Evolutionary conservation across 1,140 invertebrate genomes (phyloP).

Genomic region (Lordiphosa clarofinis): DNA sequence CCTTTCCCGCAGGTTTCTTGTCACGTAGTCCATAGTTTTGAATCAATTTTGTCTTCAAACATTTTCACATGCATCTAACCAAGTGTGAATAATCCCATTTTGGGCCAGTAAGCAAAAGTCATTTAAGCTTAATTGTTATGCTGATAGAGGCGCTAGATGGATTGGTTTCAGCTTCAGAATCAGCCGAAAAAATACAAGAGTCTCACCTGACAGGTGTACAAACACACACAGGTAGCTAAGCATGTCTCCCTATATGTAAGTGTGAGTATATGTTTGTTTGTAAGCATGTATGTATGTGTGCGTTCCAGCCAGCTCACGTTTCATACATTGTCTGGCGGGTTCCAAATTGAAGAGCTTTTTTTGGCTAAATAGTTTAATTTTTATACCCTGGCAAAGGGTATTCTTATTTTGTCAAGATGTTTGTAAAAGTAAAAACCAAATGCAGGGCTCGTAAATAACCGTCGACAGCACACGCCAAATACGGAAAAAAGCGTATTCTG

Average conservation of each 20-base stretch:
- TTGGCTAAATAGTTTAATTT: slow-evolving; percentile 2
- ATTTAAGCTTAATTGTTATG: slow-evolving; percentile 77
- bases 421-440: too few relatives aligned
- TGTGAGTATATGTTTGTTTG: slow-evolving; percentile 1
- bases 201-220: slow-evolving; percentile 71
- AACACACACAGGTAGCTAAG: slow-evolving; percentile 35
- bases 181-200: slow-evolving; percentile 9
- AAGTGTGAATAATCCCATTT: slow-evolving; percentile 74
- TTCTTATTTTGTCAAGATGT: not conserved
- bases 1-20: slow-evolving; percentile 28
- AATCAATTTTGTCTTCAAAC: slow-evolving; percentile 35
- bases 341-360: slow-evolving; percentile 38
- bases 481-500: too few relatives aligned
- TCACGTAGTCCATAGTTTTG: slow-evolving; percentile 59
- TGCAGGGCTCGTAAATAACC: too few relatives aligned
- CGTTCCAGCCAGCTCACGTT: slow-evolving; percentile 57
- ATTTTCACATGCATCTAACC: slow-evolving; percentile 71
- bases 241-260: not conserved
- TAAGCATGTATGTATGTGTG: slow-evolving; percentile 3
- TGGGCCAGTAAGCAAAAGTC: slow-evolving; percentile 53
- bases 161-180: slow-evolving; percentile 58
- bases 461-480: too few relatives aligned
- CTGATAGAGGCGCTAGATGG: slow-evolving; percentile 76
- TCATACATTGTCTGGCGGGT: slow-evolving; percentile 42
- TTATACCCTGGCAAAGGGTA: too few relatives aligned